Conservation (phyloP, 37 sponge, comb jelly and placozoan species). For the Eunapius fragilis region DNA sequence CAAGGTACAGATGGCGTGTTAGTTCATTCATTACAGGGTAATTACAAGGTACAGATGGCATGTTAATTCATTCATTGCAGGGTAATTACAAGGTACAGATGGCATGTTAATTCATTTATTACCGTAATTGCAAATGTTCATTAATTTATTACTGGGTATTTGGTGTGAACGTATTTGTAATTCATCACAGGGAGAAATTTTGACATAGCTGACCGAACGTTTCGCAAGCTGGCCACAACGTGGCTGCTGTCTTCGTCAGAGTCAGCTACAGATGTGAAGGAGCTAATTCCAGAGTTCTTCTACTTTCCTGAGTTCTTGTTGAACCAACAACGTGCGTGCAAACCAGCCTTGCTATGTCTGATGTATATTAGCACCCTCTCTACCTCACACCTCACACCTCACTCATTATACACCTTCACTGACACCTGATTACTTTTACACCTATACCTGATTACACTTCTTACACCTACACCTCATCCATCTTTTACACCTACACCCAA, state of each 20-base stretch:
- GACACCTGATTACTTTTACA: neutral
- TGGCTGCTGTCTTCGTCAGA: constrained; percentile 93
- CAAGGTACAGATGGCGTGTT: neutral
- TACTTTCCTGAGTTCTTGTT: constrained; percentile 95
- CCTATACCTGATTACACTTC: neutral
- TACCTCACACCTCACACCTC: no score
- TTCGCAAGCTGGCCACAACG: constrained; percentile 87
- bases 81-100: neutral
- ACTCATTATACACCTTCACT: neutral
- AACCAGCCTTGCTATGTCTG: no score
- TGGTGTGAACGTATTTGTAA: no score
- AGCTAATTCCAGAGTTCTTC: constrained; percentile 98
- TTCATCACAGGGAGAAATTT: constrained; percentile 66
- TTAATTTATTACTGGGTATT: no score
- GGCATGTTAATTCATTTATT: neutral
- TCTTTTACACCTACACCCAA: no score
- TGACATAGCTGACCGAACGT: constrained; percentile 97
- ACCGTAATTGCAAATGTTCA: neutral
- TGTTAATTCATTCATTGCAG: neutral
- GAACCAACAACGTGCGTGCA: constrained; percentile 77
- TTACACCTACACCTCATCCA: no score
- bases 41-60: neutral
- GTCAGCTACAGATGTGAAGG: constrained; percentile 95
- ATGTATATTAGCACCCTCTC: no score
- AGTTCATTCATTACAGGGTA: neutral